phyloP scores from a whole-genome alignment of 2,797 vertebrate genomes.

The Erithacus rubecula region DNA sequence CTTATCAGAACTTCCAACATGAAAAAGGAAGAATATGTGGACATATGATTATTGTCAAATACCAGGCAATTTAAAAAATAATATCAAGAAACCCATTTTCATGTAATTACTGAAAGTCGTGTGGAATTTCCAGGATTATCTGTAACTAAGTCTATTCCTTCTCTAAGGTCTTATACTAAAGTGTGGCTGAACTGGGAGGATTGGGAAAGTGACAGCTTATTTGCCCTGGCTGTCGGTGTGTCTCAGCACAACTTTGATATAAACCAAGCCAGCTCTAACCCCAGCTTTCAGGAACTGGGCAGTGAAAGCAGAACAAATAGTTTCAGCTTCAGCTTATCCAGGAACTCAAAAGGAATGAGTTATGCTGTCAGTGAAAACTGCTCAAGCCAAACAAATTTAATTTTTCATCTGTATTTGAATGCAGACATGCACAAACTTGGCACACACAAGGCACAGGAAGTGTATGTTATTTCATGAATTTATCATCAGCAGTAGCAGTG shows the following conservation, averaged over 20 bases:
- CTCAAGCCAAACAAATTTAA: conserved; percentile 24
- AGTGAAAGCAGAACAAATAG: conserved; percentile 34
- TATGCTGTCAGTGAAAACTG: conserved; percentile 39
- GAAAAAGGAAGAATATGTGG: neutral
- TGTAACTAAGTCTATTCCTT: neutral
- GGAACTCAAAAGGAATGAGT: conserved; percentile 40
- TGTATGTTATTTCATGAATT: neutral
- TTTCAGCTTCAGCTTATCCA: conserved; percentile 31
- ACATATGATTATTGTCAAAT: neutral
- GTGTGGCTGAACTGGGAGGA: neutral
- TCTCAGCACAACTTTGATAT: neutral
- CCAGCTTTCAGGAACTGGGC: conserved; percentile 5
- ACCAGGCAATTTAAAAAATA: neutral
- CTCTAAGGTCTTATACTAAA: neutral
- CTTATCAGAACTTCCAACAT: neutral
- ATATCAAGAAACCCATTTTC: neutral
- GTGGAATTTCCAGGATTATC: neutral
- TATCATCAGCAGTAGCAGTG: neutral
- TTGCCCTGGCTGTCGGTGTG: neutral
- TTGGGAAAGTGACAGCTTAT: neutral
- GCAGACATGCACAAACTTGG: conserved; percentile 34
- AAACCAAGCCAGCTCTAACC: neutral
- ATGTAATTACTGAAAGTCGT: neutral
- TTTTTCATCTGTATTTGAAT: conserved; percentile 47
- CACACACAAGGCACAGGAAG: neutral